Conservation (phyloP, 1,140 invertebrate genomes). For the Euschistus heros region DNA sequence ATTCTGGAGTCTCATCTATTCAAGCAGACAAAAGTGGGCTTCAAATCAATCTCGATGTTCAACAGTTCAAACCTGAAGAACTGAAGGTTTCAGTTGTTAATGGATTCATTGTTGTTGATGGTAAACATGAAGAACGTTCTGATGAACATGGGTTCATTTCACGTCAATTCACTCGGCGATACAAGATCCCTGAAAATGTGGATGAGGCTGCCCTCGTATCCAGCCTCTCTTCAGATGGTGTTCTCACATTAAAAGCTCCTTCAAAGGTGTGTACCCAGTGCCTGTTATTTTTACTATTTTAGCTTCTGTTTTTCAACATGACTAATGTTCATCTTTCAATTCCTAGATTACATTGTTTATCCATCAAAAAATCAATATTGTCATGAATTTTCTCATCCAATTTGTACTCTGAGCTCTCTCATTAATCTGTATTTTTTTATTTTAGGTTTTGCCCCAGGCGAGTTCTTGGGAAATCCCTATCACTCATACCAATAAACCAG, state of each 20-base stretch:
- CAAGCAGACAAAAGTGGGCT: conserved; percentile 21
- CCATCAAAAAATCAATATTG: no score
- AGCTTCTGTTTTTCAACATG: no score
- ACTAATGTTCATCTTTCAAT: no score
- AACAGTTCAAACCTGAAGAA: conserved; percentile 70
- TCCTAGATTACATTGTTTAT: no score
- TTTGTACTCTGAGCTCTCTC: no score
- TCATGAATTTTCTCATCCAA: no score
- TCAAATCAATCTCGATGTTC: conserved; percentile 54
- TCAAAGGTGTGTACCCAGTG: conserved; percentile 31
- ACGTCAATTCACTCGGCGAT: conserved; percentile 51
- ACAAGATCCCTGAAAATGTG: conserved; percentile 48
- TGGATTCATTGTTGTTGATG: conserved; percentile 51
- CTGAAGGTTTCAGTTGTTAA: conserved; percentile 60
- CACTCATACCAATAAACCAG: no score
- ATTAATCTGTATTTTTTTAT: no score
- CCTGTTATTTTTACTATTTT: neutral
- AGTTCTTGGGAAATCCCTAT: no score
- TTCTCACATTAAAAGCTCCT: conserved; percentile 47
- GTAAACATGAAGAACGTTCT: conserved; percentile 52
- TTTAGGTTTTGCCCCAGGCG: no score
- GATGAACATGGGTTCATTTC: conserved; percentile 51
- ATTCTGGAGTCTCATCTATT: conserved; percentile 17
- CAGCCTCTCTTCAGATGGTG: conserved; percentile 45
- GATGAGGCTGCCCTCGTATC: conserved; percentile 46